Base-by-base conservation (phyloP, 2,113 vertebrate genomes). In the Hemiprocne comata region DNA sequence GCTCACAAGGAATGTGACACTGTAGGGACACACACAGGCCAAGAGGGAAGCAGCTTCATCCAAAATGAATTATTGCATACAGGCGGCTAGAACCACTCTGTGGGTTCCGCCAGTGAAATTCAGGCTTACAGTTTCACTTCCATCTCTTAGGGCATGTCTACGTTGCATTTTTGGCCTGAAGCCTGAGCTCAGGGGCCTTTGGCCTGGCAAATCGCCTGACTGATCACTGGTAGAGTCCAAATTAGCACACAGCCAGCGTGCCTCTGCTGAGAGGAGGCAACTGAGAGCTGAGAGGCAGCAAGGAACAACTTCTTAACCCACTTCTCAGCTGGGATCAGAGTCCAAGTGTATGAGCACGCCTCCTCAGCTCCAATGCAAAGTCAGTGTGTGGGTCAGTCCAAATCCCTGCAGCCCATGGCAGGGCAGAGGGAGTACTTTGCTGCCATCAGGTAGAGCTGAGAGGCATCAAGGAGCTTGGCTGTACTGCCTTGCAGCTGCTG, bases 101-200 rank as follows among this genome's bases (percentile, higher is more conserved):
- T 19, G 36, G 51, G 20, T 75, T 79, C 86, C 81, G 73, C 57
- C 92, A 93, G 85, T 28, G 70, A 88, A 90, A 92, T 24, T 24
- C 70, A 72, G 38, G 75, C 67, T 73, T 61, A 75, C 36, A 57
- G 36, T 77, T 77, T 74, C 57, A 50, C 19, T 89, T 66, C 42
- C 4, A 1, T 46, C 83, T 92, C 93, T 53, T 66, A 84, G 69
- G 65, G 31, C 72, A 72, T 8, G 33, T 66, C 82, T 40, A 58
- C 3, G 0, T 18, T 58, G 62, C 69, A 19, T 40, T 50, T 81
- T 92, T 95, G 94, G 80, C 93, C 83, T 61, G 64, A 69, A 90
- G 83, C 83, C 90, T 83, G 29, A 84, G 73, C 69, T 77, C 60
- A 48, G 69, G 69, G 71, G 79, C 31, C 64, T 89, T 80, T 74